phyloP scores from a whole-genome alignment of 2,888 invertebrate genomes.

The Arge pagana region DNA sequence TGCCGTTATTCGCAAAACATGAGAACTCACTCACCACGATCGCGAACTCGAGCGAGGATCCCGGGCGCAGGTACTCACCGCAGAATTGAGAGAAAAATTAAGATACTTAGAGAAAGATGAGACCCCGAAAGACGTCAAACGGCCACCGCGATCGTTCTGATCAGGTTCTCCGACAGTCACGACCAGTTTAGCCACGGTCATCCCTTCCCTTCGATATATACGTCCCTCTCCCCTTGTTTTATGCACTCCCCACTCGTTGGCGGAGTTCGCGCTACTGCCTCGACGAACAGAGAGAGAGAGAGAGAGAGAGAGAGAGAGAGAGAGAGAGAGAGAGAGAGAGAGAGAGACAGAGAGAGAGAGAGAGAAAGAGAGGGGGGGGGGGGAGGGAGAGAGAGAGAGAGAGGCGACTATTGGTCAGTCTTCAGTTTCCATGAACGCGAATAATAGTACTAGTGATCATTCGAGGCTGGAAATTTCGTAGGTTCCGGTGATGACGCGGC shows the following conservation, averaged over 20 bases:
- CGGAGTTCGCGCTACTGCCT: background rate
- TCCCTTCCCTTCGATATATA: conserved; percentile 15
- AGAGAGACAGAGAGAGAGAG: background rate
- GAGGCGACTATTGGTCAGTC: too few species aligned
- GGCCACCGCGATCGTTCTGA: conserved; percentile 9
- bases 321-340: background rate
- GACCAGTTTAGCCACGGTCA: conserved; percentile 12
- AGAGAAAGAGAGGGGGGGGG: too few species aligned
- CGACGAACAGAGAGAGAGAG: background rate
- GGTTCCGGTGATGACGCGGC: too few species aligned
- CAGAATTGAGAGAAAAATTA: background rate
- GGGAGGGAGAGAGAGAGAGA: too few species aligned
- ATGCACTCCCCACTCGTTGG: background rate
- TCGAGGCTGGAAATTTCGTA: too few species aligned
- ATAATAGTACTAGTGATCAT: too few species aligned
- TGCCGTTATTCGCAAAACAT: too few species aligned
- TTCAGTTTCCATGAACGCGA: too few species aligned
- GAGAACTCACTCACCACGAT: too few species aligned
- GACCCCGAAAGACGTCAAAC: conserved; percentile 11
- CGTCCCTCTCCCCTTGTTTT: background rate
- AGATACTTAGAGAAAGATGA: background rate
- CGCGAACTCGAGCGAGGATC: too few species aligned
- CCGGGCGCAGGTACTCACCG: too few species aligned
- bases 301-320: background rate
- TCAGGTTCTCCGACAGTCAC: too few species aligned